Evolutionary conservation across 2,888 invertebrate species (phyloP).

Genomic region (Sarcophaga rosellei): DNA sequence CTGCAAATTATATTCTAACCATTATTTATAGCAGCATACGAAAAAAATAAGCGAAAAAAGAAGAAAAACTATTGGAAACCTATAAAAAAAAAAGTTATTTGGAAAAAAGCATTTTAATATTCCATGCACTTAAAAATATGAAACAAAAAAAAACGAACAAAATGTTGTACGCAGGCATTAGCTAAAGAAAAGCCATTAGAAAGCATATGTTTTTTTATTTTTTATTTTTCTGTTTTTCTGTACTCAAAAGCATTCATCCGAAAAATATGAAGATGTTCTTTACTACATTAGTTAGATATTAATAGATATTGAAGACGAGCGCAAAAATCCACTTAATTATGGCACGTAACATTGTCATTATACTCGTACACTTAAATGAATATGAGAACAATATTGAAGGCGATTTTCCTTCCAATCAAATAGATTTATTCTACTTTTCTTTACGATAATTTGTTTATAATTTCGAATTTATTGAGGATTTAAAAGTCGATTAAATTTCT

Average conservation of each 20-base stretch:
- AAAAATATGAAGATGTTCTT: slow-evolving; percentile 41
- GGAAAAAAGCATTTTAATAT: slow-evolving; percentile 24
- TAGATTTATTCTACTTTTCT: background rate
- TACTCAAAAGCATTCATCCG: slow-evolving; percentile 37
- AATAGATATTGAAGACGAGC: background rate
- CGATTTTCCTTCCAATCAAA: slow-evolving; percentile 18
- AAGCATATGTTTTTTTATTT: background rate
- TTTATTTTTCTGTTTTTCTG: background rate
- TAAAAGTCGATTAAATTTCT: background rate
- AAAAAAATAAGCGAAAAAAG: background rate
- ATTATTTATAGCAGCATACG: slow-evolving; percentile 12
- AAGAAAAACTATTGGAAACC: slow-evolving; percentile 3
- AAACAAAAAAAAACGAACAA: background rate
- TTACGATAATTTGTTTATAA: background rate
- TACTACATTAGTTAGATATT: slow-evolving; percentile 46
- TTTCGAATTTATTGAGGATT: background rate
- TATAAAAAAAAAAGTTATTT: slow-evolving; percentile 10
- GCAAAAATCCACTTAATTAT: slow-evolving; percentile 24
- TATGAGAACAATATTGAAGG: slow-evolving; percentile 18
- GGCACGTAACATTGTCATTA: slow-evolving; percentile 55
- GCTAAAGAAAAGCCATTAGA: background rate
- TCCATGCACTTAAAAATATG: slow-evolving; percentile 34
- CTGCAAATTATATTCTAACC: slow-evolving; percentile 36
- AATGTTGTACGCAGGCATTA: background rate
- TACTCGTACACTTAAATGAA: slow-evolving; percentile 47